Evolutionary conservation across 2,797 vertebrate genomes (phyloP), one percentile per base, ranked within the genome.

Genomic region (Orientallactaga sibirica): DNA sequence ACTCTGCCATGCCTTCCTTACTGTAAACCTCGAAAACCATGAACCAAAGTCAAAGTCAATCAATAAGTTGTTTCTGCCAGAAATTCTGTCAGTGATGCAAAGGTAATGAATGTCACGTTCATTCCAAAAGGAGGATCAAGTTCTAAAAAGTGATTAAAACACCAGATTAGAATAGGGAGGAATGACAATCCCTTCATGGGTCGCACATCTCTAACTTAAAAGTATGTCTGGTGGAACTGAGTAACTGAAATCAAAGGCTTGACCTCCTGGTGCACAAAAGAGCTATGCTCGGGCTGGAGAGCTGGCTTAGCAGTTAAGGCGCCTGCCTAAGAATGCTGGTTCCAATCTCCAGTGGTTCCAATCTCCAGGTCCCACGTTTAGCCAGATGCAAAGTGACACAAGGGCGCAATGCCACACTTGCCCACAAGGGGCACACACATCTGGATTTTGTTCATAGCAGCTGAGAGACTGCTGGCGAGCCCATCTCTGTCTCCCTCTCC

Each of bases 91-190:
- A 58, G 55, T 58, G 55, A 58, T 58, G 0, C 15, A n/a, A 11
- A 85, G 71, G 18, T 25, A 73, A 12, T n/a, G 25, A 61, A 24
- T 58, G 9, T 25, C 37, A 55, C 68, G 2, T 67, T 14, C 5
- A 61, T 52, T 76, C 22, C 83, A 76, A 78, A 58, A 58, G 86
- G 24, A 68, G 10, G 80, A 52, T 85, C 19, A 74, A 76, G 55
- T 79, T 91, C 27, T 73, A 83, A 41, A 33, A 81, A 15, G 4
- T 75, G 43, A 14, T 15, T 62, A 80, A 95, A 96, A 74, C 55
- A 67, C 3, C 64, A 9, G 27, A 86, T 62, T 18, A 68, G 8
- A 61, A 33, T 77, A 24, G 43, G 18, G 18, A 25, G 78, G 19
- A 90, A 88, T 37, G 67, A 12, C 25, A 88, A 66, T 83, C 33